Conservation (phyloP, 2,888 invertebrate species). For the Tridacna gigas region DNA sequence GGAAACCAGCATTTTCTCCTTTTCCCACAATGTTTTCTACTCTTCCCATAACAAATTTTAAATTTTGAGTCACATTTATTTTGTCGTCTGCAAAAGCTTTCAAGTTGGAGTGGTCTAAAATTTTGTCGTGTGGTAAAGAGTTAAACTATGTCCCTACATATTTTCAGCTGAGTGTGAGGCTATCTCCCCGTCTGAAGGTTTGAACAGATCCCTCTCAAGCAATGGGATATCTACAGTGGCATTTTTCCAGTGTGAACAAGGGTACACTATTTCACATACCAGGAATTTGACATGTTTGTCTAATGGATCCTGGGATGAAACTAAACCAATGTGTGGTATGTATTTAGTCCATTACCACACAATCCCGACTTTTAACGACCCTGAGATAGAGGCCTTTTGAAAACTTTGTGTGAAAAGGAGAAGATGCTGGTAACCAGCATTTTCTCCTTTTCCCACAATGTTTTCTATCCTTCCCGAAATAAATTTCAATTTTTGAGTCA, state of each 20-base stretch:
- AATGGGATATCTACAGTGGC: slow-evolving; percentile 39
- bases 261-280: slow-evolving; percentile 44
- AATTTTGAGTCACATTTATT: too few relatives aligned
- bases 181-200: neutral
- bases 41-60: too few relatives aligned
- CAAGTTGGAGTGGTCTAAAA: too few relatives aligned
- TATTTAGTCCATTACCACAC: neutral
- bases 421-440: neutral
- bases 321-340: slow-evolving; percentile 49
- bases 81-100: too few relatives aligned
- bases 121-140: too few relatives aligned
- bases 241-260: slow-evolving; percentile 43
- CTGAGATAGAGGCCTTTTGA: neutral
- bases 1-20: too few relatives aligned
- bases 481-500: too few relatives aligned
- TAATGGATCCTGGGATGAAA: slow-evolving; percentile 53
- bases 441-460: neutral
- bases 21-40: too few relatives aligned
- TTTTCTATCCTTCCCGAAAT: too few relatives aligned
- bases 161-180: slow-evolving; percentile 18
- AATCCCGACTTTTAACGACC: neutral
- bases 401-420: neutral
- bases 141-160: too few relatives aligned
- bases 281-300: slow-evolving; percentile 50
- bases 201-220: slow-evolving; percentile 41